Conservation (phyloP, 2,888 invertebrate species). For the Ophion ventricosus region DNA sequence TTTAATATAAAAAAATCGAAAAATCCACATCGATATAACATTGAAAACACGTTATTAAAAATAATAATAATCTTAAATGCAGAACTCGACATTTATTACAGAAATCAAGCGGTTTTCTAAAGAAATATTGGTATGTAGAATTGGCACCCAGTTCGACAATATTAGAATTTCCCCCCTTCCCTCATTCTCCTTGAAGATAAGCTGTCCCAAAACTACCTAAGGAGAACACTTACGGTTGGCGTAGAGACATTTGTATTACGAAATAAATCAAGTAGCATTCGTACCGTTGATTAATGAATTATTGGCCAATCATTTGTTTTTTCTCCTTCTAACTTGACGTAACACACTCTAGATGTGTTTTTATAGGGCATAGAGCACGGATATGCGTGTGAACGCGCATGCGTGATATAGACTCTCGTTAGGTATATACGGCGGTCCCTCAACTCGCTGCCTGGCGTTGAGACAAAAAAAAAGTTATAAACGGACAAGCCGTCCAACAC, state of each 20-base stretch:
- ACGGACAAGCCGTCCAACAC: slow-evolving; percentile 57
- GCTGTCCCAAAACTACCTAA: too few relatives aligned
- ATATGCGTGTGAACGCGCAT: not conserved
- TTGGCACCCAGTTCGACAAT: too few relatives aligned
- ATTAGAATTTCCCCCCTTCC: too few relatives aligned
- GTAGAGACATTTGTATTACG: not conserved
- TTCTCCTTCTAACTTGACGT: not conserved
- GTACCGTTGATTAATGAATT: not conserved
- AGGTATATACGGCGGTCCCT: slow-evolving; percentile 18
- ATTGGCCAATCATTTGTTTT: not conserved
- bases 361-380: not conserved
- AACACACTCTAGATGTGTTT: not conserved
- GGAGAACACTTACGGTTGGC: slow-evolving; percentile 19
- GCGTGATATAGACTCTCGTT: not conserved
- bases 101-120: too few relatives aligned
- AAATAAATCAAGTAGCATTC: not conserved
- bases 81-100: too few relatives aligned
- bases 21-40: too few relatives aligned
- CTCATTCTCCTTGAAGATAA: too few relatives aligned
- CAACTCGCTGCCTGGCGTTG: slow-evolving; percentile 31
- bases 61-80: too few relatives aligned
- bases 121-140: too few relatives aligned
- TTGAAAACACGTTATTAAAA: too few relatives aligned
- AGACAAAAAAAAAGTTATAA: slow-evolving; percentile 32
- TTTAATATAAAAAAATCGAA: too few relatives aligned